Conservation (phyloP, 2,113 vertebrate genomes). For the Spea bombifrons region DNA sequence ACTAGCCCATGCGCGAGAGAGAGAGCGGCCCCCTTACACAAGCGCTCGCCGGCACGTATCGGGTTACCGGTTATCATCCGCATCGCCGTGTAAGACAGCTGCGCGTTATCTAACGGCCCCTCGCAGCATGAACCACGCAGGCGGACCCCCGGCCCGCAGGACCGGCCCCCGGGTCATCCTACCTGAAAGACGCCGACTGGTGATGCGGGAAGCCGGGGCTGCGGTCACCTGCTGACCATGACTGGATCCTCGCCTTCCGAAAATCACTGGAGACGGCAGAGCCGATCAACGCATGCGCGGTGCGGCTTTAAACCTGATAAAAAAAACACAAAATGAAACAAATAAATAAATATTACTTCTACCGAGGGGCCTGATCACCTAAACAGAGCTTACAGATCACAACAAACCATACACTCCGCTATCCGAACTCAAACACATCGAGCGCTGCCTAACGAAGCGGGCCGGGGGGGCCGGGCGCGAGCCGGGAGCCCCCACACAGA, state of each 20-base stretch:
- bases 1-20: neutral
- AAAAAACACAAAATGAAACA: no score
- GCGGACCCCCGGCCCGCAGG: no score
- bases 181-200: constrained; percentile 14
- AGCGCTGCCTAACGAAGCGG: no score
- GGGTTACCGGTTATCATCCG: neutral
- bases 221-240: constrained; percentile 32
- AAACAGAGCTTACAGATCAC: no score
- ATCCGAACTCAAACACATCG: no score
- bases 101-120: neutral
- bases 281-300: neutral
- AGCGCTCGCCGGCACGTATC: neutral
- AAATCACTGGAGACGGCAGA: neutral
- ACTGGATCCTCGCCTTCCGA: neutral
- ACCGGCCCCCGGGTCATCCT: neutral
- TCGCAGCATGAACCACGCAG: neutral
- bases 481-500: no score
- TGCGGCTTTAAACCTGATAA: no score
- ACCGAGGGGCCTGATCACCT: no score
- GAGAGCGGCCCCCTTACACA: constrained; percentile 5
- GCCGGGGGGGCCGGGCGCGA: no score
- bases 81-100: neutral
- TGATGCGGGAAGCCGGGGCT: neutral
- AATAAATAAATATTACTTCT: no score
- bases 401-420: no score